These are phyloP conservation scores for Harpagus bidentatus DNA, from an alignment of 2,113 vertebrate species.

Conservation along the genomic window DNA sequence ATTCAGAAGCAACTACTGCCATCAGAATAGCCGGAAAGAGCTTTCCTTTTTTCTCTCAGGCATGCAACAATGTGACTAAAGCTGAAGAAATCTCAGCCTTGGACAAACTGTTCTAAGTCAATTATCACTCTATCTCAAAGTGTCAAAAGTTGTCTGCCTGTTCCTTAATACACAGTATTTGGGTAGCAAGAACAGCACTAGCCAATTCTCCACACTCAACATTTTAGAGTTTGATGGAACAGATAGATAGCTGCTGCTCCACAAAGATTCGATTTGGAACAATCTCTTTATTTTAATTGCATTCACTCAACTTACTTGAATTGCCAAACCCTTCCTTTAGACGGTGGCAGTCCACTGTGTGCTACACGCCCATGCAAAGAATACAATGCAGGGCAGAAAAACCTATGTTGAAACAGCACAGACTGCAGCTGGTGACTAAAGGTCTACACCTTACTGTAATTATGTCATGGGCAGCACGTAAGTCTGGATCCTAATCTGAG, in stretches of 20 bases:
- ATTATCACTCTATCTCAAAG: background rate
- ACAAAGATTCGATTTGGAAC: background rate
- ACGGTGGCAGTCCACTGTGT: background rate
- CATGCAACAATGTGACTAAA: background rate
- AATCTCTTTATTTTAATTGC: background rate
- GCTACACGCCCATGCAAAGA: background rate
- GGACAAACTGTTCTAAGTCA: background rate
- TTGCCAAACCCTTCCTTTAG: background rate
- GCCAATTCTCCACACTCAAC: accelerated
- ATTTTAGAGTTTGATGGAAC: background rate
- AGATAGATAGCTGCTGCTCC: background rate
- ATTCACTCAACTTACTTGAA: background rate
- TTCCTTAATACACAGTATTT: background rate
- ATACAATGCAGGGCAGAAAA: background rate
- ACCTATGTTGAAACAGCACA: background rate
- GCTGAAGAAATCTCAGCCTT: background rate
- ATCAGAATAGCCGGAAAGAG: background rate
- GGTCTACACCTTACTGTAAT: background rate
- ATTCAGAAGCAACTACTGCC: background rate
- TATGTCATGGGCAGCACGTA: background rate
- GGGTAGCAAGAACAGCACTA: background rate
- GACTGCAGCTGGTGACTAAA: background rate
- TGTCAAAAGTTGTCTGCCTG: background rate
- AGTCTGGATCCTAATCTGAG: background rate
- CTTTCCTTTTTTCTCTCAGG: background rate